Evolutionary conservation across 2,888 invertebrate genomes (phyloP), one percentile per base, ranked within the genome.

Genomic region (Pantelozetes paolii): DNA sequence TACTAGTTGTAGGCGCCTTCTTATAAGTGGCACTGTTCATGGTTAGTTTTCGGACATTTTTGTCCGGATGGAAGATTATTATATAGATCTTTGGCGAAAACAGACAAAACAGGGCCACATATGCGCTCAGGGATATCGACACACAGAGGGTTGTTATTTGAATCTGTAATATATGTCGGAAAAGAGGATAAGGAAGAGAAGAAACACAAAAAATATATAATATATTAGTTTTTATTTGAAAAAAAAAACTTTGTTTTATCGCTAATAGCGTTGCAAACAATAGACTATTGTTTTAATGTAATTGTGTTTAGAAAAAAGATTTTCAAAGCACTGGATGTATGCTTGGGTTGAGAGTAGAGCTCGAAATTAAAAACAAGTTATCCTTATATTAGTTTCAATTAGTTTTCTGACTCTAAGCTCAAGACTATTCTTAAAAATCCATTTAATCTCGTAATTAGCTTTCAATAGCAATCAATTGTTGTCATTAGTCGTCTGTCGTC

Each of bases 1-100:
- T 59, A 26, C 57, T 71, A 6, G 72, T 26, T 26, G 71, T 57
- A 28, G 71, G 71, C 13, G 74, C 74, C 45, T 76, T 76, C 77
- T 81, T 82, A 76, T 82, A 82, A 62, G 81, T 81, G 74, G 81
- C 82, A 71, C 80, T 80, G 77, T 82, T 83, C 81, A 82, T 81
- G 26, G 82, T 82, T 20, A 82, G 79, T 78, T 85, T 85, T n/a
- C 89, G 83, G 57, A 88, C 87, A 81, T 89, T 89, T 81, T 89
- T 89, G 79, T 89, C 88, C 57, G 89, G 89, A 80, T 89, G 88
- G 80, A 88, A 86, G 76, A 89, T 82, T 76, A 89, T 88, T 78
- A 89, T 88, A 84, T 89, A 89, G 48, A 89, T 85, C 82, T 89
- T 89, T 26, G 89, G 89, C 30, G 87, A 87, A 81, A 88, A 89